Evolutionary conservation across 2,113 vertebrate species (phyloP).

Genomic region (Neogale vison): DNA sequence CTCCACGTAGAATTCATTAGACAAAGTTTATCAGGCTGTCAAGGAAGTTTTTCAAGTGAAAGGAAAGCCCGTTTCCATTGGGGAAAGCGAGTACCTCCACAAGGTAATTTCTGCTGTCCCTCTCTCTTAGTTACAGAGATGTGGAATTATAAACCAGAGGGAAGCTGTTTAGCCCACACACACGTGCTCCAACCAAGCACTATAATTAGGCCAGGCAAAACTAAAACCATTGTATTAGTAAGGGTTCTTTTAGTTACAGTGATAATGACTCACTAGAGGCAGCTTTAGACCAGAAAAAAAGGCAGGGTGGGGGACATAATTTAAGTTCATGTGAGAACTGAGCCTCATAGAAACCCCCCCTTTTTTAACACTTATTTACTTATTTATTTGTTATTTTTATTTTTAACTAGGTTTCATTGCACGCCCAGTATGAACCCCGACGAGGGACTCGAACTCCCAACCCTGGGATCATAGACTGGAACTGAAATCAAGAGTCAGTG

Average conservation of each 20-base stretch:
- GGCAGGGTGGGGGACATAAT: not conserved
- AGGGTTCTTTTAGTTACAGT: not conserved
- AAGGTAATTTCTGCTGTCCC: not conserved
- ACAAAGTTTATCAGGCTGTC: not conserved
- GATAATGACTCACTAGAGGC: not conserved
- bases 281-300: not conserved
- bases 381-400: not conserved
- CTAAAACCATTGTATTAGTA: not conserved
- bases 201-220: not conserved
- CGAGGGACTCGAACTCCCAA: not conserved
- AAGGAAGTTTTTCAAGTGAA: not conserved
- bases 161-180: not conserved
- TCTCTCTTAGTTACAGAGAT: not conserved
- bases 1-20: not conserved
- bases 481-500: not conserved
- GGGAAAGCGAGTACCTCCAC: fast-evolving
- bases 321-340: not conserved
- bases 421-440: not conserved
- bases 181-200: not conserved
- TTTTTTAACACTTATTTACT: not conserved
- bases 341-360: not conserved
- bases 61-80: not conserved
- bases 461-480: not conserved
- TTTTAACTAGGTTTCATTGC: not conserved
- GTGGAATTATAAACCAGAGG: not conserved